Conservation (phyloP, 2,888 invertebrate species). For the Nycteola revayana region DNA sequence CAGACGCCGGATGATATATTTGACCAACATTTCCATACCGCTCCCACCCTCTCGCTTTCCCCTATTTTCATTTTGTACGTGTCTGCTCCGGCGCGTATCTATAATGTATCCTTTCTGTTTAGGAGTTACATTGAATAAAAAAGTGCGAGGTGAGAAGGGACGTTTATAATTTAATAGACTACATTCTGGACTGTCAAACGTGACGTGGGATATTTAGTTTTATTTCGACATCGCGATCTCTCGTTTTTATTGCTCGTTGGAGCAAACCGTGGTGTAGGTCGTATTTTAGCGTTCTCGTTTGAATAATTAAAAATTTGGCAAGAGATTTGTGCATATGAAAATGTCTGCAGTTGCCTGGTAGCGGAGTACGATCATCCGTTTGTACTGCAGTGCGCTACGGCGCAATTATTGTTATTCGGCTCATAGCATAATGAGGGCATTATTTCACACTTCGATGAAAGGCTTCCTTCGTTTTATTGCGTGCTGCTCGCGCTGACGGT, state of each 20-base stretch:
- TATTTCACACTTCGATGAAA: constrained; percentile 43
- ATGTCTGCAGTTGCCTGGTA: constrained; percentile 39
- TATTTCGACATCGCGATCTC: constrained; percentile 24
- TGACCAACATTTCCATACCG: constrained; percentile 93
- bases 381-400: constrained; percentile 54
- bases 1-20: constrained; percentile 94
- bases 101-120: constrained; percentile 77
- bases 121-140: constrained; percentile 73
- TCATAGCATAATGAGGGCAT: constrained; percentile 41
- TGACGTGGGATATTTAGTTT: constrained; percentile 41
- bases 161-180: constrained; percentile 67
- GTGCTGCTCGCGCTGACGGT: constrained; percentile 7
- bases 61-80: constrained; percentile 82
- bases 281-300: constrained; percentile 41
- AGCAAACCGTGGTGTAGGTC: constrained; percentile 4
- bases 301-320: constrained; percentile 66
- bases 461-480: constrained; percentile 29
- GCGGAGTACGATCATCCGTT: constrained; percentile 39
- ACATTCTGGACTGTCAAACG: constrained; percentile 60
- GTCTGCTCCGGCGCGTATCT: constrained; percentile 75
- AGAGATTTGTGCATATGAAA: constrained; percentile 38
- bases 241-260: constrained; percentile 36
- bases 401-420: constrained; percentile 43
- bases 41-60: constrained; percentile 56
- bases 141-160: constrained; percentile 63